These are phyloP conservation scores for Apamea epomidion DNA, from an alignment of 2,888 invertebrate genomes.

Conservation along the genomic window DNA sequence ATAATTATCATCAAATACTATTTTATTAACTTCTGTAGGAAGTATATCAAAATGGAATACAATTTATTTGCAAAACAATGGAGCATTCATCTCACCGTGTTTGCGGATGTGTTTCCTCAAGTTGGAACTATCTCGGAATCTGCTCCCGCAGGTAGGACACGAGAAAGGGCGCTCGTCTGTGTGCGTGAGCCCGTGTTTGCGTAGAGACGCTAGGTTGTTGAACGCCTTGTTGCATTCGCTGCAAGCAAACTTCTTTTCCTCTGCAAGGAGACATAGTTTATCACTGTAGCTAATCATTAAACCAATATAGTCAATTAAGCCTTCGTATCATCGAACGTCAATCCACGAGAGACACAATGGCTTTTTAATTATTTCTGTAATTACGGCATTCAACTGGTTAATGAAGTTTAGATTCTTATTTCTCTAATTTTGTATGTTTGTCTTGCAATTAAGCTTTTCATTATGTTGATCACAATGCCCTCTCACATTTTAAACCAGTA, in stretches of 20 bases:
- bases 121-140: slow-evolving; percentile 92
- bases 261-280: slow-evolving; percentile 69
- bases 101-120: slow-evolving; percentile 91
- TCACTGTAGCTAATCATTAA: neutral
- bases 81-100: slow-evolving; percentile 73
- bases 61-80: slow-evolving; percentile 1
- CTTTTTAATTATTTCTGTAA: neutral
- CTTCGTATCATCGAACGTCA: neutral
- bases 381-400: neutral
- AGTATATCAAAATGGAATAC: neutral
- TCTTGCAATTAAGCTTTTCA: slow-evolving; percentile 8
- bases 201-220: slow-evolving; percentile 90
- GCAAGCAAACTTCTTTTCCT: slow-evolving; percentile 90
- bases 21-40: neutral
- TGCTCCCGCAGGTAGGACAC: slow-evolving; percentile 90
- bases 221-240: slow-evolving; percentile 91
- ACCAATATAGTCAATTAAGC: neutral
- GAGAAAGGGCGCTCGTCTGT: slow-evolving; percentile 91
- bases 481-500: neutral
- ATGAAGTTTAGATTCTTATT: neutral
- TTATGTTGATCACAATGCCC: neutral
- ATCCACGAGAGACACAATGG: too few species aligned
- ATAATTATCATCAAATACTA: neutral
- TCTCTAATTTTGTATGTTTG: neutral
- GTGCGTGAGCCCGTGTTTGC: slow-evolving; percentile 92